Evolutionary conservation across 1,140 invertebrate species (phyloP).

Genomic region (Bombus sibiricus): DNA sequence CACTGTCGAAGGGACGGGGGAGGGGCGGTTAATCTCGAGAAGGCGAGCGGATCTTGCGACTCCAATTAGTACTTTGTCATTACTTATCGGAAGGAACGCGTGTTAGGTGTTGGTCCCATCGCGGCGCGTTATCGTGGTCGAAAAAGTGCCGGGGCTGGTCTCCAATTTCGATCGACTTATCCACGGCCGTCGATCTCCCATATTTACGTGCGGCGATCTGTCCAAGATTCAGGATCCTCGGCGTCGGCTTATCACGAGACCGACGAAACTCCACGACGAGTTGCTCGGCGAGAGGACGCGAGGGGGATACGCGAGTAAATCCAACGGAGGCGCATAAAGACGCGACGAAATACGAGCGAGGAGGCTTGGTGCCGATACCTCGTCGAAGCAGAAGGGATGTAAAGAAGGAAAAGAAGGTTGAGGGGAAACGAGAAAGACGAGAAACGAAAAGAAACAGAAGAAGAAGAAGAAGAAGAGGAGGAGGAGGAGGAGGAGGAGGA

Average conservation of each 20-base stretch:
- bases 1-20: too few species aligned
- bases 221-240: constrained; percentile 33
- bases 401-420: not conserved
- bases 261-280: constrained; percentile 12
- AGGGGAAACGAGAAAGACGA: constrained; percentile 18
- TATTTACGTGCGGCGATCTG: constrained; percentile 51
- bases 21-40: not conserved
- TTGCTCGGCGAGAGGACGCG: not conserved
- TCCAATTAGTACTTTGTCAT: constrained; percentile 32
- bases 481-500: not conserved
- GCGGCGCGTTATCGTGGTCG: not conserved
- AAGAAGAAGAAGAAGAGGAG: constrained; percentile 32
- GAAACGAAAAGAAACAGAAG: not conserved
- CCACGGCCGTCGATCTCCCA: constrained; percentile 45
- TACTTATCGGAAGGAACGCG: constrained; percentile 20
- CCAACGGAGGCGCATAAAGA: constrained; percentile 60
- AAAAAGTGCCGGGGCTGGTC: not conserved
- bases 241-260: constrained; percentile 25
- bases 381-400: constrained; percentile 30
- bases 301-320: constrained; percentile 42
- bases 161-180: constrained; percentile 57
- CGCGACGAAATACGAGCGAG: constrained; percentile 62
- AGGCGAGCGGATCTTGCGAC: not conserved
- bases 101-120: constrained; percentile 2
- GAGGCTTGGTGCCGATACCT: constrained; percentile 58